Evolutionary conservation across 2,888 invertebrate species (phyloP).

Genomic region (Yponomeuta evonymella): DNA sequence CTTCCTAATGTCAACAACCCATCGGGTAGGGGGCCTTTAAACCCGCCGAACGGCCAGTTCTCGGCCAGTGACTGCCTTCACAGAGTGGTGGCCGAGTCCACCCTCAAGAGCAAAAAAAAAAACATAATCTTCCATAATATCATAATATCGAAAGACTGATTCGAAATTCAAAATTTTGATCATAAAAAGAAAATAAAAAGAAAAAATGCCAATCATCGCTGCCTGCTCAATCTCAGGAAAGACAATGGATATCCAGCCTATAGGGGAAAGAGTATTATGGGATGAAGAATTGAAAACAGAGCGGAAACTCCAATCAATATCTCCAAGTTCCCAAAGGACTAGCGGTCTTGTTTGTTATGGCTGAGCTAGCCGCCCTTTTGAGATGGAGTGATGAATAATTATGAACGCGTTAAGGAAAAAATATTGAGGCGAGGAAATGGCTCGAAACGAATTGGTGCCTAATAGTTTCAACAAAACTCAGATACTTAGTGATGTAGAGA

Average conservation of each 20-base stretch:
- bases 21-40: too few species aligned
- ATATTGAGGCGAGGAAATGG: too few species aligned
- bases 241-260: neutral
- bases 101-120: too few species aligned
- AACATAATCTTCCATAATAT: too few species aligned
- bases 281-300: conserved; percentile 58
- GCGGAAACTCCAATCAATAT: conserved; percentile 59
- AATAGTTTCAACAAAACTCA: too few species aligned
- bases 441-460: too few species aligned
- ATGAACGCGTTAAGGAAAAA: neutral
- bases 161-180: neutral
- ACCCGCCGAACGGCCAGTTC: too few species aligned
- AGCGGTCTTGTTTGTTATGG: neutral
- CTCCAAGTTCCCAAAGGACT: conserved; percentile 39
- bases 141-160: neutral
- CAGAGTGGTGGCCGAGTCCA: too few species aligned
- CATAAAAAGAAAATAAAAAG: neutral
- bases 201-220: neutral
- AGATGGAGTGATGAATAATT: neutral
- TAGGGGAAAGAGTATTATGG: neutral
- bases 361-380: neutral
- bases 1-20: too few species aligned
- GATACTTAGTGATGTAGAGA: too few species aligned
- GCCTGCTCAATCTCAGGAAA: conserved; percentile 7
- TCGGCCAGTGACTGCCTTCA: too few species aligned